These are phyloP conservation scores for Cryptomyrus ogoouensis DNA, from an alignment of 2,113 vertebrate species.

Conservation along the genomic window DNA sequence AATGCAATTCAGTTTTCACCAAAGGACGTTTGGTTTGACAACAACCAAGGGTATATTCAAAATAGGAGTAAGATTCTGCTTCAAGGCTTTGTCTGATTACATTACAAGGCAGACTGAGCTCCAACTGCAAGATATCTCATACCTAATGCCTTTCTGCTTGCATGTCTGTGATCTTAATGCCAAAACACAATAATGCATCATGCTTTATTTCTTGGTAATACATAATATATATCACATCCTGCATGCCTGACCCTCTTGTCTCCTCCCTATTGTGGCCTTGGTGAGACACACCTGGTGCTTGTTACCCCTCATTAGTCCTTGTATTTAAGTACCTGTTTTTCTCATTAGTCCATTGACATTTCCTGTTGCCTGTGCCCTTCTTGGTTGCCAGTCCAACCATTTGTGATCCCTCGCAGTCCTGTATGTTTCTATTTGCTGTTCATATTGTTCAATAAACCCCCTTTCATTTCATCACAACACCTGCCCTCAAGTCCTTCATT, in stretches of 20 bases:
- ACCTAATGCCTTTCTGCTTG: background rate
- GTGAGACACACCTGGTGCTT: background rate
- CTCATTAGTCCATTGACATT: background rate
- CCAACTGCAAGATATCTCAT: background rate
- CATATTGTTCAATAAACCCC: background rate
- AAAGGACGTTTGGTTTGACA: background rate
- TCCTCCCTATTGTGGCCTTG: background rate
- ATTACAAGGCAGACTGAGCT: background rate
- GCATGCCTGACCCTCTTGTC: background rate
- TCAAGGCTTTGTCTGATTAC: background rate
- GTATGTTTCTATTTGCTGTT: background rate
- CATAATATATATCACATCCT: background rate
- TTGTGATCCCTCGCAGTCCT: background rate
- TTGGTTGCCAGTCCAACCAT: background rate
- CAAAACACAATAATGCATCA: background rate
- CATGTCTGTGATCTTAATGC: background rate
- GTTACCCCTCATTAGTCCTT: background rate
- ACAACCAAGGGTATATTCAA: background rate
- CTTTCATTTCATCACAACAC: background rate
- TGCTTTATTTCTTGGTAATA: background rate
- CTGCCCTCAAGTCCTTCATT: background rate
- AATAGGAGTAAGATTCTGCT: background rate
- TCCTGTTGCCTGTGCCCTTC: background rate
- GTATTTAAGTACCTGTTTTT: too few species aligned
- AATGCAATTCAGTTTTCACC: background rate